Evolutionary conservation across 64 coral and sea anemone species (phyloP).

Genomic region (Orbicella faveolata): DNA sequence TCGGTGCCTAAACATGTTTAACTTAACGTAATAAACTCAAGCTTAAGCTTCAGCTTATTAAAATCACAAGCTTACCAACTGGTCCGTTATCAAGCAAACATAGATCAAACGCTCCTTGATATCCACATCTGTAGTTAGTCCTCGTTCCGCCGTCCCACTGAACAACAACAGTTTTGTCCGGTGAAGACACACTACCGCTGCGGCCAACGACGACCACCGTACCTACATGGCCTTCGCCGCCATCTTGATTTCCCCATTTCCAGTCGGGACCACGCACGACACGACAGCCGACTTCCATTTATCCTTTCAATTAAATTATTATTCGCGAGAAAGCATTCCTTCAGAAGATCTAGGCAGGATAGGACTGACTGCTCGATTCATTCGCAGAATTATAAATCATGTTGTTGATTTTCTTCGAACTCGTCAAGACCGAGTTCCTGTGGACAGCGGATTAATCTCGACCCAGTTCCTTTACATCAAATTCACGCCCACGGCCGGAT

Average conservation of each 20-base stretch:
- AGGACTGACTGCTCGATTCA: background rate
- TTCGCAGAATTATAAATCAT: slow-evolving; percentile 21
- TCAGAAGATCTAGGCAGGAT: background rate
- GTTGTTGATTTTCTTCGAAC: slow-evolving; percentile 21
- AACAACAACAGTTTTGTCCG: slow-evolving; percentile 95
- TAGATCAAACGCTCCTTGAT: slow-evolving; percentile 79
- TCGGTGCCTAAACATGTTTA: background rate
- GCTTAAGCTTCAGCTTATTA: too few species aligned
- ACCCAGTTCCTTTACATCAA: background rate
- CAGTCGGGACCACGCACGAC: slow-evolving; percentile 90
- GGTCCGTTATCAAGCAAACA: slow-evolving; percentile 81
- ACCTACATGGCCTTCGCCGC: slow-evolving; percentile 87
- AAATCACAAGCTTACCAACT: slow-evolving; percentile 56
- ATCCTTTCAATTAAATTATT: background rate
- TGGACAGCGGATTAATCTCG: slow-evolving; percentile 19
- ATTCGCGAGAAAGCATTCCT: background rate
- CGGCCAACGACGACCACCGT: slow-evolving; percentile 88
- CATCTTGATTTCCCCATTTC: slow-evolving; percentile 98
- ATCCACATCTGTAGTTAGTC: slow-evolving; percentile 97
- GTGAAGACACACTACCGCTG: slow-evolving; percentile 76
- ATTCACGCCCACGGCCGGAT: slow-evolving; percentile 8
- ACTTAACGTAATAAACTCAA: background rate
- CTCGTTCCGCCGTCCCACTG: slow-evolving; percentile 92
- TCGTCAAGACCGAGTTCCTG: background rate
- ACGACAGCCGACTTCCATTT: slow-evolving; percentile 82